A percentile compares a stretch with the other conserved stretches of the same genome.
Evolutionary conservation across 2,113 vertebrate species (phyloP).

Genomic region (Solea solea): DNA sequence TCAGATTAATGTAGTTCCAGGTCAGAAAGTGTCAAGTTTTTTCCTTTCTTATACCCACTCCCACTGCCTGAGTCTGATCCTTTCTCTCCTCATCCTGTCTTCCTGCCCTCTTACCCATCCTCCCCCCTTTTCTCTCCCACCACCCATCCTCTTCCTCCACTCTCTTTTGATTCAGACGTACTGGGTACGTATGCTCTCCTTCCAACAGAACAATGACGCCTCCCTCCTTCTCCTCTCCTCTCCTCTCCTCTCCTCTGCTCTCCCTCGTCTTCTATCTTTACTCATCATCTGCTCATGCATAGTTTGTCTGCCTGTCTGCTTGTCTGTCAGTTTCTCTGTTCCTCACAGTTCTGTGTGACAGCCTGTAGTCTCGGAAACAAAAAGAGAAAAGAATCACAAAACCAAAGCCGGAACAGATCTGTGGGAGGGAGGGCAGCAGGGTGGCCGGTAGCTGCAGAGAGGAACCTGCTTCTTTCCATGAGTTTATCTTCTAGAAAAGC

Average conservation of each 20-base stretch:
- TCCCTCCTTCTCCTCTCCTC: constrained; percentile 25
- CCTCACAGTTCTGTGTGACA: constrained; percentile 69
- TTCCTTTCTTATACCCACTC: constrained; percentile 41
- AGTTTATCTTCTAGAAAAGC: constrained; percentile 12
- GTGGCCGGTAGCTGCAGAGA: constrained; percentile 22
- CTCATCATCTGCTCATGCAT: constrained; percentile 67
- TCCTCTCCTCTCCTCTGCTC: constrained; percentile 28
- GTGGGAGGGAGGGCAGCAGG: constrained; percentile 45
- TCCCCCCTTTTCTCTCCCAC: constrained; percentile 35
- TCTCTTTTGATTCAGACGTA: constrained; percentile 84
- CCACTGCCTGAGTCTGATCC: constrained; percentile 78
- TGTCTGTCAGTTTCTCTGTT: constrained; percentile 74
- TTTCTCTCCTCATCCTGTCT: constrained; percentile 79
- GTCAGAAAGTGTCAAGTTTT: constrained; percentile 16
- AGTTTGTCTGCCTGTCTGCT: constrained; percentile 73
- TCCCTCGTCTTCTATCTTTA: constrained; percentile 44
- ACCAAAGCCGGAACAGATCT: constrained; percentile 36
- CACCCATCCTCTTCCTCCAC: constrained; percentile 46
- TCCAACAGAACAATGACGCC: constrained; percentile 50
- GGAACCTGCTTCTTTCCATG: constrained; percentile 24
- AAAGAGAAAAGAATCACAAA: constrained; percentile 38
- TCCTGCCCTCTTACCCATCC: constrained; percentile 59
- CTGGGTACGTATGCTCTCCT: constrained; percentile 88
- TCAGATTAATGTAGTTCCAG: background rate
- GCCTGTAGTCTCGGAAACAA: constrained; percentile 60